These are phyloP conservation scores for Apotomis turbidana DNA, from an alignment of 2,888 invertebrate genomes.

Conservation along the genomic window DNA sequence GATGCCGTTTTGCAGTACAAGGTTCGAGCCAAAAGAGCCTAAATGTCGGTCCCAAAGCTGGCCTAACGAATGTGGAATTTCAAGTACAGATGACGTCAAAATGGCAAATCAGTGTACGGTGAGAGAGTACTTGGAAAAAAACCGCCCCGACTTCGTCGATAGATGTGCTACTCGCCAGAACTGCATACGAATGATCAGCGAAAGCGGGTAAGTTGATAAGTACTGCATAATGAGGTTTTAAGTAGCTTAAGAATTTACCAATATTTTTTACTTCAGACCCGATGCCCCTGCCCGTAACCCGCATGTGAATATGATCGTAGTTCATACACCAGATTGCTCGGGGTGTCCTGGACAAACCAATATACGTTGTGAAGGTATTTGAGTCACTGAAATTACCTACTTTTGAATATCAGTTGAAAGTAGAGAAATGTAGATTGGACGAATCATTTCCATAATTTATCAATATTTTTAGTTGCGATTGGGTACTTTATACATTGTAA, in stretches of 20 bases:
- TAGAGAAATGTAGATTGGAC: no score
- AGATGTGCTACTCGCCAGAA: slow-evolving; percentile 66
- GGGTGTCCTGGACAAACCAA: slow-evolving; percentile 59
- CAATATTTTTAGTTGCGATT: background rate
- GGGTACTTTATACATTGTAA: no score
- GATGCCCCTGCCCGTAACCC: slow-evolving; percentile 53
- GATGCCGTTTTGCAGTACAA: slow-evolving; percentile 50
- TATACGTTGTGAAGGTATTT: slow-evolving; percentile 66
- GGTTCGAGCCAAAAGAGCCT: slow-evolving; percentile 38
- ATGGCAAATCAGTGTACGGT: slow-evolving; percentile 72
- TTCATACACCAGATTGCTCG: slow-evolving; percentile 64
- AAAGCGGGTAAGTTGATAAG: slow-evolving; percentile 63
- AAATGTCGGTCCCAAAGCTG: slow-evolving; percentile 61
- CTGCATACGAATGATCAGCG: slow-evolving; percentile 68
- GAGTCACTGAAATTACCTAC: background rate
- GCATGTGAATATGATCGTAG: slow-evolving; percentile 71
- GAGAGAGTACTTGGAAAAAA: slow-evolving; percentile 87
- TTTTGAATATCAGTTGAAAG: no score
- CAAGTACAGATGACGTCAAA: slow-evolving; percentile 65
- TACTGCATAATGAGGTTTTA: slow-evolving; percentile 1
- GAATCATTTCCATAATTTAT: no score
- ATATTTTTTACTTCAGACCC: slow-evolving; percentile 72
- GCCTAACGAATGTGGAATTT: slow-evolving; percentile 67
- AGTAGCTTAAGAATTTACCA: slow-evolving; percentile 59
- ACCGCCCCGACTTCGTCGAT: slow-evolving; percentile 88